Conservation (phyloP, 1,140 invertebrate species). For the Platyura marginata region DNA sequence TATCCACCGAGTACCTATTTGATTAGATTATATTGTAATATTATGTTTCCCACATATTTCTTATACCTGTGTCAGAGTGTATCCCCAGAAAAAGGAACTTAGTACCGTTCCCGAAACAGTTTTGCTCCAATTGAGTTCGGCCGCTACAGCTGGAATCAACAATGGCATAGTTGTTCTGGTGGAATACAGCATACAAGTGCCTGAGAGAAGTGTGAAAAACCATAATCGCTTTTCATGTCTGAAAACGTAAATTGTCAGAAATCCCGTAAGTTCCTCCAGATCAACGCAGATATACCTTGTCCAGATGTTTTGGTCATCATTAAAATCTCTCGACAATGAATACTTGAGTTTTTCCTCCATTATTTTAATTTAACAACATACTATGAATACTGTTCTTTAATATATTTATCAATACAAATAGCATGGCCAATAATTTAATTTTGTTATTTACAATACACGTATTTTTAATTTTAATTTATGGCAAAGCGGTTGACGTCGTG, state of each 20-base stretch:
- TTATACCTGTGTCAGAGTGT: slow-evolving; percentile 46
- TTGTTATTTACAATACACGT: no score
- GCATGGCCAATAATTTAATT: no score
- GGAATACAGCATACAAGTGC: slow-evolving; percentile 46
- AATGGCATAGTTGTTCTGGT: slow-evolving; percentile 48
- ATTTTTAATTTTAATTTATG: no score
- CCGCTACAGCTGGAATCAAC: slow-evolving; percentile 39
- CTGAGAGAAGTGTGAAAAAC: slow-evolving; percentile 40
- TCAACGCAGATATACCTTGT: slow-evolving; percentile 12
- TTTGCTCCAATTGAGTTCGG: slow-evolving; percentile 51
- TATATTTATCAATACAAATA: no score
- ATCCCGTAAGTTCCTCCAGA: background rate
- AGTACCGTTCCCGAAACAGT: slow-evolving; percentile 49
- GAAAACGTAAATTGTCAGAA: slow-evolving; percentile 4
- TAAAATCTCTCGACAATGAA: slow-evolving; percentile 18
- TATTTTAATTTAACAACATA: no score
- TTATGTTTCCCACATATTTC: background rate
- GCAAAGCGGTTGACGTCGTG: no score
- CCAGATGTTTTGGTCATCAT: slow-evolving; percentile 21
- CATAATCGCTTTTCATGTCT: slow-evolving; percentile 34
- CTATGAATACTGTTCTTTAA: no score
- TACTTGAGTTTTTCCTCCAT: slow-evolving; percentile 25
- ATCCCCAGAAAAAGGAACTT: slow-evolving; percentile 63
- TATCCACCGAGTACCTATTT: slow-evolving; percentile 36
- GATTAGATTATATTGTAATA: no score